Evolutionary conservation across 2,113 vertebrate genomes (phyloP).

Genomic region (Eubucco bourcierii): DNA sequence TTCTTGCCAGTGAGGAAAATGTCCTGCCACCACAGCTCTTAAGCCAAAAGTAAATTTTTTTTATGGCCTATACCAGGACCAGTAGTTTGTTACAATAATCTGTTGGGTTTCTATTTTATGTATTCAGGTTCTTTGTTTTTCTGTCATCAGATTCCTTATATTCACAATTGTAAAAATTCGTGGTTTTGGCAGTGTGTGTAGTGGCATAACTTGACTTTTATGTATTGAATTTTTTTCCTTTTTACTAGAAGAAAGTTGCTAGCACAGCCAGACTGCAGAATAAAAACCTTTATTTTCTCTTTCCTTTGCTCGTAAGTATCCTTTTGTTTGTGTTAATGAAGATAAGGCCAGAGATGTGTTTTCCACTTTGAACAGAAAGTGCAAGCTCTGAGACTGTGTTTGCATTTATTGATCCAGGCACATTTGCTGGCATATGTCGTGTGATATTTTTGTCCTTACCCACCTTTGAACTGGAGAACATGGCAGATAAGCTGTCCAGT

Average conservation of each 20-base stretch:
- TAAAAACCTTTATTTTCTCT: not conserved
- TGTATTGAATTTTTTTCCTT: not conserved
- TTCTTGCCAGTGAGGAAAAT: not conserved
- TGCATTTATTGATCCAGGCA: conserved; percentile 53
- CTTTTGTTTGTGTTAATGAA: conserved; percentile 47
- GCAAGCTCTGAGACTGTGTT: not conserved
- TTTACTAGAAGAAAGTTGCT: not conserved
- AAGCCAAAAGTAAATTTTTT: not conserved
- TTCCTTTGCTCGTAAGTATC: not conserved
- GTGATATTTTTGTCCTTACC: conserved; percentile 47
- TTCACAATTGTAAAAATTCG: not conserved
- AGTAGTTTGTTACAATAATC: not conserved
- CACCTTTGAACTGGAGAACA: conserved; percentile 10
- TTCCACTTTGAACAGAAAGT: conserved; percentile 23
- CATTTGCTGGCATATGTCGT: not conserved
- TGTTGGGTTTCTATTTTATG: not conserved
- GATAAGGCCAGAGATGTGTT: conserved; percentile 4
- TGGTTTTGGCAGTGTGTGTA: not conserved
- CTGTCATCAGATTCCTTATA: not conserved
- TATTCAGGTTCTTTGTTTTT: not conserved
- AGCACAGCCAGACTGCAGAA: not conserved
- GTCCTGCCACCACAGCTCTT: not conserved
- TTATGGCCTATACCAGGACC: not conserved
- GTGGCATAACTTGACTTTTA: not conserved
- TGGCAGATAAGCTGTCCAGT: conserved; percentile 29